A percentile compares a stretch with the other conserved stretches of the same genome.
phyloP scores from a whole-genome alignment of 2,113 vertebrate species.

The Limanda limanda region DNA sequence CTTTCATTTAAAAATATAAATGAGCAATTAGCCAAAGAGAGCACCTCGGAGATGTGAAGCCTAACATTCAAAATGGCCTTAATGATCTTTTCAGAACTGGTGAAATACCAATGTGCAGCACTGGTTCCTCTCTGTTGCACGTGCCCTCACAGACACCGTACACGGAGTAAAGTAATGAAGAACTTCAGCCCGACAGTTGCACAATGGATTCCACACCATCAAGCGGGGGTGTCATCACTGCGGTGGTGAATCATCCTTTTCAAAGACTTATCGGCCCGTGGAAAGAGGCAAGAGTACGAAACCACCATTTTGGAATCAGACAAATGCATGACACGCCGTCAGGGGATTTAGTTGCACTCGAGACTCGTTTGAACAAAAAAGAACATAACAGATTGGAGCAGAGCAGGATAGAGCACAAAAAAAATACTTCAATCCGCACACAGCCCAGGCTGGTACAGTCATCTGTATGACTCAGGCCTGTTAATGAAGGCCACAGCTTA shows the following conservation, averaged over 20 bases:
- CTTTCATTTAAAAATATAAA: too few species aligned
- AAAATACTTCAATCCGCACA: constrained; percentile 47
- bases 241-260: constrained; percentile 55
- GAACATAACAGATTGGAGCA: constrained; percentile 36
- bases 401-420: constrained; percentile 28
- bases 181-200: not conserved
- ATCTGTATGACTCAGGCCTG: constrained; percentile 58
- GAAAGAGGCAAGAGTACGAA: constrained; percentile 54
- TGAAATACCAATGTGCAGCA: too few species aligned
- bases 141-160: not conserved
- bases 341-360: constrained; percentile 57
- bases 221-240: constrained; percentile 57
- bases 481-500: constrained; percentile 62
- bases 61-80: not conserved
- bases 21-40: too few species aligned
- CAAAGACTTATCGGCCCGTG: constrained; percentile 42
- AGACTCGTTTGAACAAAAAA: constrained; percentile 43
- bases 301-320: constrained; percentile 53
- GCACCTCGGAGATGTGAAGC: too few species aligned
- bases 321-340: constrained; percentile 55
- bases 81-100: too few species aligned
- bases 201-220: constrained; percentile 47
- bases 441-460: not conserved
- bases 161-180: constrained; percentile 37
- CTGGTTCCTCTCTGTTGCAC: too few species aligned